These are phyloP conservation scores for Oscheius myriophilus DNA, from an alignment of 2,888 invertebrate species.

Conservation along the genomic window DNA sequence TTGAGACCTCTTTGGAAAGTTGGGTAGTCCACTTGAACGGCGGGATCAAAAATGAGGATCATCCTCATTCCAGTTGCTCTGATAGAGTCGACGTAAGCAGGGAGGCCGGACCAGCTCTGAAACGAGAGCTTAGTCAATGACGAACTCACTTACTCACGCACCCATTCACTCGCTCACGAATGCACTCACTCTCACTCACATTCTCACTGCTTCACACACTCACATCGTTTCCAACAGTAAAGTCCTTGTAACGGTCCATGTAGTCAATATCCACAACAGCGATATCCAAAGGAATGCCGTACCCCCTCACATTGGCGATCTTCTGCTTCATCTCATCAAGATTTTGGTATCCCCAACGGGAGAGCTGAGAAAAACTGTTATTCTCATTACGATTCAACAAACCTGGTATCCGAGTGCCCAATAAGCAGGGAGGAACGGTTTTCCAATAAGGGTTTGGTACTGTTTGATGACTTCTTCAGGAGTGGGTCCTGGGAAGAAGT, in stretches of 20 bases:
- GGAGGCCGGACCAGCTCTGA: conserved; percentile 57
- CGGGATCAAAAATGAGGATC: conserved; percentile 68
- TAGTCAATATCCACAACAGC: conserved; percentile 89
- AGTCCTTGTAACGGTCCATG: conserved; percentile 83
- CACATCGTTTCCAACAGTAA: conserved; percentile 74
- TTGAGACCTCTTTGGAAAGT: conserved; percentile 56
- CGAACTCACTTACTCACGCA: too few species aligned
- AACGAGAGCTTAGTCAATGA: conserved; percentile 1
- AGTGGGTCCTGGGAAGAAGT: conserved; percentile 71
- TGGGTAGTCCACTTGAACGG: conserved; percentile 60
- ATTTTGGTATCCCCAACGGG: conserved; percentile 62
- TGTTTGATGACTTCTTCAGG: conserved; percentile 70
- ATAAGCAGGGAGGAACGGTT: conserved; percentile 69
- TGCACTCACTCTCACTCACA: too few species aligned
- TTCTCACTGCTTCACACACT: background rate
- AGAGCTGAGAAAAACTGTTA: conserved; percentile 37
- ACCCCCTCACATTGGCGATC: conserved; percentile 69
- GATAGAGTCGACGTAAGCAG: conserved; percentile 55
- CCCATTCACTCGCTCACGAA: too few species aligned
- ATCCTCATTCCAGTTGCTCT: conserved; percentile 57
- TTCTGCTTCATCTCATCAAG: conserved; percentile 55
- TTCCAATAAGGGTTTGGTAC: conserved; percentile 57
- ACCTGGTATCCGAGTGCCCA: conserved; percentile 71
- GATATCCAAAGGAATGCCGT: conserved; percentile 74
- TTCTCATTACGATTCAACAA: background rate